A percentile compares a stretch with the other conserved stretches of the same genome.
Conservation (phyloP, 2,888 invertebrate genomes). For the Suillia variegata region DNA sequence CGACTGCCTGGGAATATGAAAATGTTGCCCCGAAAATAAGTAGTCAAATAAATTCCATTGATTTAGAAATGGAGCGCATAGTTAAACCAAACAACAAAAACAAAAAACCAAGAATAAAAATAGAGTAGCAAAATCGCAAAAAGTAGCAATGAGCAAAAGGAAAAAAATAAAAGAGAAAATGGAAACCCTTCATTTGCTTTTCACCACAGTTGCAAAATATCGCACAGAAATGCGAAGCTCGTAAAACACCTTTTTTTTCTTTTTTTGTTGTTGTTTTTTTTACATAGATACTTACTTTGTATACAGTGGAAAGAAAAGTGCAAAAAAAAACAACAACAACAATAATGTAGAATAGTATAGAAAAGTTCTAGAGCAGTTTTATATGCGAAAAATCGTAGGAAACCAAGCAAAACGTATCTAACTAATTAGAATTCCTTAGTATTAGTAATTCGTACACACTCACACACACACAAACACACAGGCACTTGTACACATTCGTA, state of each 20-base stretch:
- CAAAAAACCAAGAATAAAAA: too few species aligned
- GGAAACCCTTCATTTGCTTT: background rate
- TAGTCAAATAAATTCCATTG: background rate
- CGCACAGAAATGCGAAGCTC: background rate
- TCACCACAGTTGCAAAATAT: background rate
- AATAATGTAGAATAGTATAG: background rate
- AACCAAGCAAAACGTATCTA: constrained; percentile 9
- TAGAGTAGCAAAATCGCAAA: too few species aligned
- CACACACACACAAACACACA: background rate
- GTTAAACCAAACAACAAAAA: too few species aligned
- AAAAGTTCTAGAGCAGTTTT: background rate
- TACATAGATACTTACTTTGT: constrained; percentile 7
- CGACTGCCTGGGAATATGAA: too few species aligned
- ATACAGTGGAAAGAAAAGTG: background rate
- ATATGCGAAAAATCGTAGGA: background rate
- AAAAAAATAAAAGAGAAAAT: background rate
- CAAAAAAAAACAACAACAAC: too few species aligned
- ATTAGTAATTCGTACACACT: constrained; percentile 2
- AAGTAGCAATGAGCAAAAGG: too few species aligned
- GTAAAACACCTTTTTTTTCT: constrained; percentile 13
- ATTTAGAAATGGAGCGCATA: background rate
- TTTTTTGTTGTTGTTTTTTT: constrained; percentile 19
- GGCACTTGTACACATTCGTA: background rate
- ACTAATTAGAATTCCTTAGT: constrained; percentile 19
- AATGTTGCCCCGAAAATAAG: too few species aligned